These are phyloP conservation scores for Dromiciops gliroides DNA, from an alignment of 2,113 vertebrate species.

Conservation along the genomic window DNA sequence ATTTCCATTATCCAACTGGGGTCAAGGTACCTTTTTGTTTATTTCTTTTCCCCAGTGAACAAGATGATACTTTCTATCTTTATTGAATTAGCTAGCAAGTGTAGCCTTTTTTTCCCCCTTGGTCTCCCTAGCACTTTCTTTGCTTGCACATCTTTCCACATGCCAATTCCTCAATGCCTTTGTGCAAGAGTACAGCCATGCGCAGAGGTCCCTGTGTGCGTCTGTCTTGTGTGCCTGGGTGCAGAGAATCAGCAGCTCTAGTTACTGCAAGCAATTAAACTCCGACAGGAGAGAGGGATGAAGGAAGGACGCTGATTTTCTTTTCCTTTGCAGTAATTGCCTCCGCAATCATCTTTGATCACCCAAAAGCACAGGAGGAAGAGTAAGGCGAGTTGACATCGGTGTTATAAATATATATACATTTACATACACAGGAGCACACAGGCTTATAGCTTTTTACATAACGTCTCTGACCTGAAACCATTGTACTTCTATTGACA, in stretches of 20 bases:
- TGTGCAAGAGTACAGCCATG: constrained; percentile 43
- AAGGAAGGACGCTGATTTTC: constrained; percentile 86
- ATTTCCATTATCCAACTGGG: not conserved
- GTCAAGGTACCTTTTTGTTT: not conserved
- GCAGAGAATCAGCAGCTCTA: constrained; percentile 83
- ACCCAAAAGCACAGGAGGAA: constrained; percentile 85
- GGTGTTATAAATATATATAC: constrained; percentile 85
- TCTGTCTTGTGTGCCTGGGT: constrained; percentile 26
- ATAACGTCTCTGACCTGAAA: constrained; percentile 86
- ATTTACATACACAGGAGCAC: constrained; percentile 85
- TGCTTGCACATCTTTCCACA: constrained; percentile 3
- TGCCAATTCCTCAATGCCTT: constrained; percentile 30
- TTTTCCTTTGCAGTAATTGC: constrained; percentile 89
- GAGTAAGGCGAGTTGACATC: constrained; percentile 87
- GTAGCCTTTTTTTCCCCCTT: not conserved
- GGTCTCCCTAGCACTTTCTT: constrained; percentile 8
- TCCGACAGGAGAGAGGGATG: constrained; percentile 85
- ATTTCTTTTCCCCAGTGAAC: not conserved
- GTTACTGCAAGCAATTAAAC: constrained; percentile 95
- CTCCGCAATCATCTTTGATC: constrained; percentile 90
- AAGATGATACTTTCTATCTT: not conserved
- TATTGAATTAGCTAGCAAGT: not conserved
- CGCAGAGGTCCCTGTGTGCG: constrained; percentile 50
- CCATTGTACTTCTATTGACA: constrained; percentile 91
- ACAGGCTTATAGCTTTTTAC: constrained; percentile 81